phyloP scores from a whole-genome alignment of 1,140 invertebrate species.

The Belonocnema kinseyi region DNA sequence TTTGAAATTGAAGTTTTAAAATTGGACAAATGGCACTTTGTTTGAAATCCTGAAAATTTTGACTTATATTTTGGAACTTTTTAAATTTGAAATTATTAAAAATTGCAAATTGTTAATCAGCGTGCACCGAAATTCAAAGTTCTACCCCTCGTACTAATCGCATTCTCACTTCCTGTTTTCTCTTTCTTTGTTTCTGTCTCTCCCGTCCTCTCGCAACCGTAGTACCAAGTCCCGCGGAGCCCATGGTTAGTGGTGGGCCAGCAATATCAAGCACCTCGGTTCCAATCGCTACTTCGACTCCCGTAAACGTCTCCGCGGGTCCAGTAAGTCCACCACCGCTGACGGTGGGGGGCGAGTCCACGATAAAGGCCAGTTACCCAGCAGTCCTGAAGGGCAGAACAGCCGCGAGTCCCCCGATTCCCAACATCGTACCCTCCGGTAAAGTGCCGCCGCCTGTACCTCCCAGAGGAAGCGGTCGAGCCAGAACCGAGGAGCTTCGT shows the following conservation, averaged over 20 bases:
- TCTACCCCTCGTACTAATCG: conserved; percentile 9
- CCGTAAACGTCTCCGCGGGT: conserved; percentile 66
- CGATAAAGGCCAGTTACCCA: conserved; percentile 78
- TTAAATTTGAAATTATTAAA: too few relatives aligned
- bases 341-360: conserved; percentile 58
- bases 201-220: conserved; percentile 47
- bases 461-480: conserved; percentile 80
- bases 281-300: conserved; percentile 66
- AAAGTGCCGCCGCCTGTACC: conserved; percentile 88
- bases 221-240: conserved; percentile 53
- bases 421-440: conserved; percentile 67
- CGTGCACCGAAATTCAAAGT: background rate
- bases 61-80: too few relatives aligned
- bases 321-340: conserved; percentile 78
- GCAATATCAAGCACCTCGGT: conserved; percentile 45
- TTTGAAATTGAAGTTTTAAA: too few relatives aligned
- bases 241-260: conserved; percentile 43
- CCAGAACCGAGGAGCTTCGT: conserved; percentile 49
- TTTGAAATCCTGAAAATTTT: too few relatives aligned
- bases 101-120: background rate
- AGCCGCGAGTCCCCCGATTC: conserved; percentile 68
- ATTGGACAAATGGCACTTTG: too few relatives aligned
- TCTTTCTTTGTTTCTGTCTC: conserved; percentile 46
- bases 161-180: conserved; percentile 18
- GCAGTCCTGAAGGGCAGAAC: conserved; percentile 84